Evolutionary conservation across 2,797 vertebrate genomes (phyloP).

Genomic region (Coracias cyanogaster): DNA sequence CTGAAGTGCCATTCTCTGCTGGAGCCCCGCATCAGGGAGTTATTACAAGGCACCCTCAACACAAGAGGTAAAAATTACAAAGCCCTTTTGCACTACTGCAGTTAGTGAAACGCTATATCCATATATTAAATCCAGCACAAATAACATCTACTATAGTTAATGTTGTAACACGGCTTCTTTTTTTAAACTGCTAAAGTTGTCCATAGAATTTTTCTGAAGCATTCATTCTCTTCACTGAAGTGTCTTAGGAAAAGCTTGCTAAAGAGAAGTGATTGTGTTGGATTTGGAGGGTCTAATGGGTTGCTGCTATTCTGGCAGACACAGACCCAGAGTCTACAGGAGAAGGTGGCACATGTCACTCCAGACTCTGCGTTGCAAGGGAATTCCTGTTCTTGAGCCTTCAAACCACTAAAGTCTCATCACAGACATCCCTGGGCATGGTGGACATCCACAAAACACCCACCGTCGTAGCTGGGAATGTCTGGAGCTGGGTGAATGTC

Average conservation of each 20-base stretch:
- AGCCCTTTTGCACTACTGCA: not conserved
- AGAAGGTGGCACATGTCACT: not conserved
- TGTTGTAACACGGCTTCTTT: not conserved
- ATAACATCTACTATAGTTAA: not conserved
- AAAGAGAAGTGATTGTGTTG: not conserved
- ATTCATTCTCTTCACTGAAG: not conserved
- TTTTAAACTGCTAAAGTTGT: not conserved
- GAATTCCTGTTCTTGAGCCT: not conserved
- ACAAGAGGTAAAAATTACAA: not conserved
- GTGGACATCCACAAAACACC: not conserved
- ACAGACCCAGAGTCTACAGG: not conserved
- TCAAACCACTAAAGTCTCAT: fast-evolving
- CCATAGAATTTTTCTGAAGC: not conserved
- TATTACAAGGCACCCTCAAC: not conserved
- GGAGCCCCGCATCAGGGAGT: not conserved
- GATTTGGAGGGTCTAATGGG: not conserved
- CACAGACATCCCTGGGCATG: not conserved
- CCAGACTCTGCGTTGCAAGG: not conserved
- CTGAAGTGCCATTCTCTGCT: not conserved
- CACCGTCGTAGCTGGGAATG: not conserved
- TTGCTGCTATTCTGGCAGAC: not conserved
- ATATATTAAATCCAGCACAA: not conserved
- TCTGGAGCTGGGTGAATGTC: slow-evolving; percentile 47
- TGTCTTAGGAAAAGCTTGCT: not conserved
- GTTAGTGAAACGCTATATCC: not conserved